Evolutionary conservation across 1,140 invertebrate genomes (phyloP).

Genomic region (Hyles vespertilio): DNA sequence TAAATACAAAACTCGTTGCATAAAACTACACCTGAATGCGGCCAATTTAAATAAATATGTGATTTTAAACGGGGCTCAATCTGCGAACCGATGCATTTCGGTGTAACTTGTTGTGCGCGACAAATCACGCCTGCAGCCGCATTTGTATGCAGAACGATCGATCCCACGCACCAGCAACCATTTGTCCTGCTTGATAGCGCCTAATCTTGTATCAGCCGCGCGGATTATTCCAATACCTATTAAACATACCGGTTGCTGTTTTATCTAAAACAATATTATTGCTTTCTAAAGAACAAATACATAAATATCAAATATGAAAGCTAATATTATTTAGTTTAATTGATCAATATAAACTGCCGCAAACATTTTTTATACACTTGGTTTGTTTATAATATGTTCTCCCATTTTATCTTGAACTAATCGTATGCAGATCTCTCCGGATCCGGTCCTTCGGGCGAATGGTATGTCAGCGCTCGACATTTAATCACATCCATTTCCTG

Average conservation of each 20-base stretch:
- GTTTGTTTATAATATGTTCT: too few species aligned
- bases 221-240: too few species aligned
- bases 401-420: too few species aligned
- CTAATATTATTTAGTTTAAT: background rate
- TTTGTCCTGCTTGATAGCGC: conserved; percentile 22
- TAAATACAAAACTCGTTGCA: background rate
- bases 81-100: background rate
- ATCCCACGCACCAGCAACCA: conserved; percentile 54
- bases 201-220: background rate
- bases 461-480: too few species aligned
- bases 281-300: background rate
- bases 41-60: background rate
- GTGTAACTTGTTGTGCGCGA: conserved; percentile 16
- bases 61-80: background rate
- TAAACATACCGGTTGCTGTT: too few species aligned
- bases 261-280: background rate
- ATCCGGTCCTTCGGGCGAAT: too few species aligned
- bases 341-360: too few species aligned
- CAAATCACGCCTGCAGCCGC: conserved; percentile 42
- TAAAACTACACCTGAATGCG: background rate
- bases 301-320: background rate
- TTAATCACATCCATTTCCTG: too few species aligned
- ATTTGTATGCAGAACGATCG: conserved; percentile 44
- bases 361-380: too few species aligned
- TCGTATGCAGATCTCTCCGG: too few species aligned